phyloP scores from a whole-genome alignment of 1,140 invertebrate species.

The Microplitis demolitor region DNA sequence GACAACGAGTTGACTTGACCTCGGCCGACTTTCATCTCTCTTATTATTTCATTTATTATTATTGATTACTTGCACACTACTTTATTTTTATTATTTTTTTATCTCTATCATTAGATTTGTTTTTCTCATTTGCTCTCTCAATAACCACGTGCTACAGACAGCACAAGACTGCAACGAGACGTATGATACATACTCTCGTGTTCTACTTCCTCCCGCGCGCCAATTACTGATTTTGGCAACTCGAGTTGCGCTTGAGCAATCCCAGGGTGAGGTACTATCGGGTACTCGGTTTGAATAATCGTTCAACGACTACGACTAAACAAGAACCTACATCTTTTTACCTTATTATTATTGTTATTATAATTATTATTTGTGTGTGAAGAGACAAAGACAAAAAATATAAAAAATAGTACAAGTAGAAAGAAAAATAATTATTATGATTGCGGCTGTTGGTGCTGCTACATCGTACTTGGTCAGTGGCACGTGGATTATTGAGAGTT shows the following conservation, averaged over 20 bases:
- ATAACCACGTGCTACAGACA: slow-evolving; percentile 6
- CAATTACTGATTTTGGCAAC: slow-evolving; percentile 25
- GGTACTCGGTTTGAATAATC: neutral
- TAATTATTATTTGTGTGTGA: neutral
- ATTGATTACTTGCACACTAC: neutral
- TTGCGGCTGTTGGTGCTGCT: slow-evolving; percentile 18
- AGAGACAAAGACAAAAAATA: neutral
- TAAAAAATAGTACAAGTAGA: neutral
- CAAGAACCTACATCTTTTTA: neutral
- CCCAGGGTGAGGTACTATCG: slow-evolving; percentile 14
- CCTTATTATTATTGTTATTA: neutral
- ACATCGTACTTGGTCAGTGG: slow-evolving; percentile 28
- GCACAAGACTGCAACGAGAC: neutral
- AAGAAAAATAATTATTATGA: slow-evolving; percentile 6
- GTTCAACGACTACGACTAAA: neutral
- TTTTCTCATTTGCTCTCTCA: neutral
- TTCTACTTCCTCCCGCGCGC: slow-evolving; percentile 4
- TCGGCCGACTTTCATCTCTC: neutral
- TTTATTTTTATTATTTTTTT: neutral
- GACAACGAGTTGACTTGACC: neutral
- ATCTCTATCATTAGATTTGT: neutral
- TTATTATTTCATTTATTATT: neutral
- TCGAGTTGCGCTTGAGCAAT: slow-evolving; percentile 24
- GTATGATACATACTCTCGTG: slow-evolving; percentile 7
- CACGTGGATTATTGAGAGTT: slow-evolving; percentile 27